Evolutionary conservation across 2,113 vertebrate species (phyloP), one percentile per base, ranked within the genome.

Genomic region (Actenoides hombroni): DNA sequence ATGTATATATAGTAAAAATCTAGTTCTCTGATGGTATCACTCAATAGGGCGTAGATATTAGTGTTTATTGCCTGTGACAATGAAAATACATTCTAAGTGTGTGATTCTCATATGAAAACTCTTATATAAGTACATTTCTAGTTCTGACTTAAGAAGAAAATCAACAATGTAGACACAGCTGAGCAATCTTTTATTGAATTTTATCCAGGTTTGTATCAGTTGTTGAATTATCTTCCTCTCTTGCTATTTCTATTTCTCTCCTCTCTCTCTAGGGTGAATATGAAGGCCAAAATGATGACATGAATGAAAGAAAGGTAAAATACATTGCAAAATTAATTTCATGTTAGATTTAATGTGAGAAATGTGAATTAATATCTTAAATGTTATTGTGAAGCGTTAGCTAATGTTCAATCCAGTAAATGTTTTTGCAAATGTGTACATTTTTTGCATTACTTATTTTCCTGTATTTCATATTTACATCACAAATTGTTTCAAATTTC

Each of bases 221-320:
- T 69, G 26, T 29, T 53, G 24, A 51, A 23, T 23, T 26, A 9
- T 63, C 96, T 92, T 91, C 26, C 51, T 28, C 25, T 53, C 16
- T 82, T 96, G 42, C 42, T 42, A 42, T 42, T 42, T 48, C 48
- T 48, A 18, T 48, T 48, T 8, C 46, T 48, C 46, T 23, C 21
- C 42, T 65, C 96, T 92, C 89, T 96, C 79, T 90, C 5, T 83
- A 99, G 99, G 99, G 99, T 73, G 98, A 99, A 86, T 99, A 99
- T 88, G 98, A 98, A 80, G 98, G 98, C 74, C 90, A 97, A 48
- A 98, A 97, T 90, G 98, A 98, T 48, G 98, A 98, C 74, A 98
- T 98, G 84, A 99, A 99, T 94, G 99, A 99, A 89, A 98, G 99
- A 98, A 99, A 99, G 99, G 99, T 99, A 97, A 98, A 95, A 91